phyloP scores from a whole-genome alignment of 2,797 vertebrate species.

The Hydrophis major region DNA sequence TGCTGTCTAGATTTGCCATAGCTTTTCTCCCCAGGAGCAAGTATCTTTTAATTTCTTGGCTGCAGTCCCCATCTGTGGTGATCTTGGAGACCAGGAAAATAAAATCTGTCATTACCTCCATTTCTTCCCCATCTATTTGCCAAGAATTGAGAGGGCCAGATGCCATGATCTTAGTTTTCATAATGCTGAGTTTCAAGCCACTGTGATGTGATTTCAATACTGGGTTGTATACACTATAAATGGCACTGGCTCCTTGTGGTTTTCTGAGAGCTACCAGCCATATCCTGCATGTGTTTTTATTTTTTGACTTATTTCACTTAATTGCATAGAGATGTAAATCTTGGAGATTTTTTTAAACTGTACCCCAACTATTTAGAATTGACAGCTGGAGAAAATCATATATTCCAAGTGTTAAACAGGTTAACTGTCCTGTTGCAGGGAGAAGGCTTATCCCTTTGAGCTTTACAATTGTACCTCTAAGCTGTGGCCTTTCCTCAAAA shows the following conservation, averaged over 20 bases:
- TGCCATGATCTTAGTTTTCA: no score
- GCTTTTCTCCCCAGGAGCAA: no score
- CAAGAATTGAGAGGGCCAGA: no score
- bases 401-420: constrained; percentile 55
- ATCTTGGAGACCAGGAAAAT: no score
- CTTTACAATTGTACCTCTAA: constrained; percentile 63
- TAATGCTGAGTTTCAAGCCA: no score
- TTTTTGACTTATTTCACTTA: constrained; percentile 19
- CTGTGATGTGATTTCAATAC: no score
- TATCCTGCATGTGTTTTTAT: constrained; percentile 40
- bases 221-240: neutral
- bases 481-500: constrained; percentile 63
- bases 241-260: neutral
- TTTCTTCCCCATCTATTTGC: no score
- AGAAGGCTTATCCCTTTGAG: constrained; percentile 50
- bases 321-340: neutral
- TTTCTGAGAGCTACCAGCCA: neutral
- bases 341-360: constrained; percentile 69
- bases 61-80: no score
- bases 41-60: no score
- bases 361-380: constrained; percentile 65
- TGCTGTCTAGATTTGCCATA: no score
- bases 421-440: constrained; percentile 53
- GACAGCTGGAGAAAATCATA: constrained; percentile 67
- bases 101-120: no score